A percentile compares a stretch with the other conserved stretches of the same genome.
Evolutionary conservation across 2,888 invertebrate genomes (phyloP).

Genomic region (Bruchidius siliquastri): DNA sequence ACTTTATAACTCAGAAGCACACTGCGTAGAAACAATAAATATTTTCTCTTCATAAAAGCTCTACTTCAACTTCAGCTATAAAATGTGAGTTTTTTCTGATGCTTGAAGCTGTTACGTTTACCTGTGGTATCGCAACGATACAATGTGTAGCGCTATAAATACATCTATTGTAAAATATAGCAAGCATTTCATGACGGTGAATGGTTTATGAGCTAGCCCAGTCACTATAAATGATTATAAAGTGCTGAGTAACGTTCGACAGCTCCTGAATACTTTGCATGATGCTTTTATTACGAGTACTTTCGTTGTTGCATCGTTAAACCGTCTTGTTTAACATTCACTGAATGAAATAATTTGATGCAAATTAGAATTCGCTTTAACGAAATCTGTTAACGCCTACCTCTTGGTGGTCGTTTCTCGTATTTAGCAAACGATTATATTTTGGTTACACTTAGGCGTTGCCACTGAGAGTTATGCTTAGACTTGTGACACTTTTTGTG

Average conservation of each 20-base stretch:
- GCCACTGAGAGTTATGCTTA: too few relatives aligned
- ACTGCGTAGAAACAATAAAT: too few relatives aligned
- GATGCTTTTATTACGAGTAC: background rate
- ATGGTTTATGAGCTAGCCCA: background rate
- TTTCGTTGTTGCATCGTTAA: background rate
- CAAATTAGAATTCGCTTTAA: background rate
- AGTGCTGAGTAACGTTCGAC: background rate
- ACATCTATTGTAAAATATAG: background rate
- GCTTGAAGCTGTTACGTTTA: too few relatives aligned
- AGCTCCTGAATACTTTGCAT: background rate
- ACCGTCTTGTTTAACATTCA: background rate
- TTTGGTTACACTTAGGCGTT: background rate
- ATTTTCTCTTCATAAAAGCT: too few relatives aligned
- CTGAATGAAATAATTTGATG: background rate
- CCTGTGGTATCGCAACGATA: background rate
- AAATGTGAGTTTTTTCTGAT: too few relatives aligned
- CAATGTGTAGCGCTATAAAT: background rate
- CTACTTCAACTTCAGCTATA: too few relatives aligned
- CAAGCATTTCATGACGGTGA: background rate
- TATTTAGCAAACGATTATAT: background rate
- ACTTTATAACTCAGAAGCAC: too few relatives aligned
- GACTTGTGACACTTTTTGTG: too few relatives aligned
- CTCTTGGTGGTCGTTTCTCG: background rate
- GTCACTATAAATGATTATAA: background rate
- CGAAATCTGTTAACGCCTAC: background rate